Evolutionary conservation across 2,113 vertebrate genomes (phyloP).

Genomic region (Dipodomys spectabilis): DNA sequence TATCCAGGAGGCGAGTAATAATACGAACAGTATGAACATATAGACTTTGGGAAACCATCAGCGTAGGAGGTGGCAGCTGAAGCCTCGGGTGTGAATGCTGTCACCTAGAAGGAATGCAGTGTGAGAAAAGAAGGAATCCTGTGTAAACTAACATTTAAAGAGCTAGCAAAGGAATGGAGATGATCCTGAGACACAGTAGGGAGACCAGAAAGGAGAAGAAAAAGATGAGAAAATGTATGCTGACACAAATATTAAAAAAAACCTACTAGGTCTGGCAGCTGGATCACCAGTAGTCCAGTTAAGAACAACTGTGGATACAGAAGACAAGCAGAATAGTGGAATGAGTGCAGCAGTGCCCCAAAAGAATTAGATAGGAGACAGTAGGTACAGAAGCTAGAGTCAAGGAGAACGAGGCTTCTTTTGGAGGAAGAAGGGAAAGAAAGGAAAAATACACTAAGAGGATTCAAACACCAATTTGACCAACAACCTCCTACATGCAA

Average conservation of each 20-base stretch:
- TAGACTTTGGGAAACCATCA: background rate
- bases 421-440: background rate
- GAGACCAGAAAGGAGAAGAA: background rate
- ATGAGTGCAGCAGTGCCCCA: background rate
- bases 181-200: background rate
- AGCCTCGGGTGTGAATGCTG: conserved; percentile 52
- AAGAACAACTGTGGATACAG: background rate
- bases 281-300: background rate
- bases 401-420: background rate
- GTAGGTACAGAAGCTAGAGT: background rate
- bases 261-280: background rate
- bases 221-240: background rate
- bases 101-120: conserved; percentile 61
- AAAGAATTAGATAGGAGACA: background rate
- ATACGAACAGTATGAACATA: background rate
- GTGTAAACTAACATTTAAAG: conserved; percentile 48
- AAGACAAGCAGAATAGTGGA: background rate
- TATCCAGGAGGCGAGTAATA: conserved; percentile 3
- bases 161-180: conserved; percentile 21
- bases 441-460: background rate
- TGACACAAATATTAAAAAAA: background rate
- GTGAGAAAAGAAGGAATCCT: conserved; percentile 58
- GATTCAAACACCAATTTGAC: conserved; percentile 1
- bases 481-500: background rate
- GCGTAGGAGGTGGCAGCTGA: conserved; percentile 47